phyloP scores from a whole-genome alignment of 1,140 invertebrate species.

The Sycobia sp. region DNA sequence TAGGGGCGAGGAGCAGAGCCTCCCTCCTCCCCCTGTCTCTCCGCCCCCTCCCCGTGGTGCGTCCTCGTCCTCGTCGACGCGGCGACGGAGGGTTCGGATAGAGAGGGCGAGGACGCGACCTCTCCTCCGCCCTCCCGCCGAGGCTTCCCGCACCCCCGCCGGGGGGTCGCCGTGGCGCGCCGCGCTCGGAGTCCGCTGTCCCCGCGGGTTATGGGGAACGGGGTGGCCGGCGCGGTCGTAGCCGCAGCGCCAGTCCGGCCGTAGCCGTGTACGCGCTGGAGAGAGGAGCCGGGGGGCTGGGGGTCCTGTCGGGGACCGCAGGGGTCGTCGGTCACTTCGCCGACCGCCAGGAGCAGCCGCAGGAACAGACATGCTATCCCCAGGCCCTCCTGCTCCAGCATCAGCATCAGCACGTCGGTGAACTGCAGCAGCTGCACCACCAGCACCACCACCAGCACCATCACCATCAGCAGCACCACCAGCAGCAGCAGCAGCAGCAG shows the following conservation, averaged over 20 bases:
- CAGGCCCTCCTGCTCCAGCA: constrained; percentile 48
- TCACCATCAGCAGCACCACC: constrained; percentile 32
- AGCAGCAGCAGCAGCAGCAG: constrained; percentile 37
- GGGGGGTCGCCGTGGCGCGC: constrained; percentile 3
- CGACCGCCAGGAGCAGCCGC: constrained; percentile 30
- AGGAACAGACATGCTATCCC: constrained; percentile 51
- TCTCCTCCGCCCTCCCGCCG: background rate
- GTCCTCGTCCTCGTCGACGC: too few relatives aligned
- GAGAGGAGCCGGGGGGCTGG: constrained; percentile 58
- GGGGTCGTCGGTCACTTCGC: constrained; percentile 45
- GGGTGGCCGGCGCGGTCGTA: constrained; percentile 32
- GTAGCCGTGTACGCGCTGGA: constrained; percentile 60
- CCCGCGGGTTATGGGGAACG: background rate
- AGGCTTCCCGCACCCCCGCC: constrained; percentile 17
- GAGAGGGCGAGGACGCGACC: constrained; percentile 17
- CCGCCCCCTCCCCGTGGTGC: too few relatives aligned
- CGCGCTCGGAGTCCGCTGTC: background rate
- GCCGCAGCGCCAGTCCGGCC: constrained; percentile 40
- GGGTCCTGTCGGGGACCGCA: constrained; percentile 58
- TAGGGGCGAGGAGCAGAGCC: background rate
- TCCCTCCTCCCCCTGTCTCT: too few relatives aligned
- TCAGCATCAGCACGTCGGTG: constrained; percentile 39
- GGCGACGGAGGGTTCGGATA: background rate
- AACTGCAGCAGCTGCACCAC: background rate
- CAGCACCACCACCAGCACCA: constrained; percentile 33